A percentile compares a stretch with the other conserved stretches of the same genome.
Conservation (phyloP, 1,140 invertebrate genomes). For the Pararge aegeria region DNA sequence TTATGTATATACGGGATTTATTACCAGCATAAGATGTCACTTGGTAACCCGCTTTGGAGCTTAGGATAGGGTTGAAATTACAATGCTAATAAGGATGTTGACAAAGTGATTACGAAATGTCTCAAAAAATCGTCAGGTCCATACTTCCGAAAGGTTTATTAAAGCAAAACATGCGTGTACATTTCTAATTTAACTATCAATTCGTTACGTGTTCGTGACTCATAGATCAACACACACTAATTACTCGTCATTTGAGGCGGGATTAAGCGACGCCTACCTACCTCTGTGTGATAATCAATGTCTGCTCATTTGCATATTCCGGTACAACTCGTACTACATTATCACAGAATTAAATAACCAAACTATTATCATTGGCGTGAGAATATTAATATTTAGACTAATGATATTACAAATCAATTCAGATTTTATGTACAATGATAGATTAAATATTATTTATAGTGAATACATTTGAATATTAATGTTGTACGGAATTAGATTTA, state of each 20-base stretch:
- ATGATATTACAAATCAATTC: slow-evolving; percentile 21
- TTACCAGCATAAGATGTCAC: no score
- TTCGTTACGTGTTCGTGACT: slow-evolving; percentile 25
- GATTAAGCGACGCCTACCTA: slow-evolving; percentile 34
- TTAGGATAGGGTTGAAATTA: no score
- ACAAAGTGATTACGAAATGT: neutral
- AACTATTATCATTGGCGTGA: slow-evolving; percentile 26
- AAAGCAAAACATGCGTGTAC: slow-evolving; percentile 27
- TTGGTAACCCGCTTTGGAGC: no score
- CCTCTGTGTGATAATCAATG: slow-evolving; percentile 31
- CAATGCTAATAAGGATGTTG: no score
- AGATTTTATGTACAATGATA: neutral
- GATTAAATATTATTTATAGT: neutral
- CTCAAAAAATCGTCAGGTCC: slow-evolving; percentile 2
- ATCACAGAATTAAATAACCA: slow-evolving; percentile 26
- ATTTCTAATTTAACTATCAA: slow-evolving; percentile 25
- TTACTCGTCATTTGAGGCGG: slow-evolving; percentile 28
- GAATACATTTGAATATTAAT: slow-evolving; percentile 8
- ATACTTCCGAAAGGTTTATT: slow-evolving; percentile 9
- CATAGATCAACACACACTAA: slow-evolving; percentile 36
- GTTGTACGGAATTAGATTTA: neutral
- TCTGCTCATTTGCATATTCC: slow-evolving; percentile 32
- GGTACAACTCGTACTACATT: slow-evolving; percentile 25
- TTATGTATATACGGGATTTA: no score
- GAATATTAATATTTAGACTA: slow-evolving; percentile 29